Conservation (phyloP, 1,140 invertebrate species). For the Centruroides sculpturatus region DNA sequence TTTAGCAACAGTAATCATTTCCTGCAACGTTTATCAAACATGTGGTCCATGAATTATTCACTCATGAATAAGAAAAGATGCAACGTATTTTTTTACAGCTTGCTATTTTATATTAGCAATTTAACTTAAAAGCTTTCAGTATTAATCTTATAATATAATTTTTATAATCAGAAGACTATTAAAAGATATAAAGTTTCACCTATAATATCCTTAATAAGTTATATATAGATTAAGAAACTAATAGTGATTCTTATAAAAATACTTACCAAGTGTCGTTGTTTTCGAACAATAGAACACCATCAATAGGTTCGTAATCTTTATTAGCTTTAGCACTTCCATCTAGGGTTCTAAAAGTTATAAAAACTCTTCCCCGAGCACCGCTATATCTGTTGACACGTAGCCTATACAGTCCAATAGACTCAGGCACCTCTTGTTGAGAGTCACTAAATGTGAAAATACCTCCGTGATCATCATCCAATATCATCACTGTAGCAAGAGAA, state of each 20-base stretch:
- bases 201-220: background rate
- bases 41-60: no score
- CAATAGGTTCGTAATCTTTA: conserved; percentile 67
- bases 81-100: no score
- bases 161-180: no score
- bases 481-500: conserved; percentile 89
- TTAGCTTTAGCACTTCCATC: conserved; percentile 82
- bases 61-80: no score
- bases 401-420: conserved; percentile 76
- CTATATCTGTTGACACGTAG: conserved; percentile 68
- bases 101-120: no score
- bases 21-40: no score
- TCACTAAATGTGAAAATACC: conserved; percentile 88
- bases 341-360: conserved; percentile 75
- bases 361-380: conserved; percentile 79
- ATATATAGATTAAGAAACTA: conserved; percentile 3
- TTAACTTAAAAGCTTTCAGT: no score
- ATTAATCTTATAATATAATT: no score
- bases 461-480: conserved; percentile 96
- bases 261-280: conserved; percentile 97
- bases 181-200: no score
- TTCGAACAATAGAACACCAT: conserved; percentile 79
- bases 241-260: conserved; percentile 3
- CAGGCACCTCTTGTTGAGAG: conserved; percentile 68
- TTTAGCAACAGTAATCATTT: no score